A percentile compares a stretch with the other conserved stretches of the same genome.
phyloP scores from a whole-genome alignment of 53 echinoderm and acorn worm species.

The Patiria pectinifera region DNA sequence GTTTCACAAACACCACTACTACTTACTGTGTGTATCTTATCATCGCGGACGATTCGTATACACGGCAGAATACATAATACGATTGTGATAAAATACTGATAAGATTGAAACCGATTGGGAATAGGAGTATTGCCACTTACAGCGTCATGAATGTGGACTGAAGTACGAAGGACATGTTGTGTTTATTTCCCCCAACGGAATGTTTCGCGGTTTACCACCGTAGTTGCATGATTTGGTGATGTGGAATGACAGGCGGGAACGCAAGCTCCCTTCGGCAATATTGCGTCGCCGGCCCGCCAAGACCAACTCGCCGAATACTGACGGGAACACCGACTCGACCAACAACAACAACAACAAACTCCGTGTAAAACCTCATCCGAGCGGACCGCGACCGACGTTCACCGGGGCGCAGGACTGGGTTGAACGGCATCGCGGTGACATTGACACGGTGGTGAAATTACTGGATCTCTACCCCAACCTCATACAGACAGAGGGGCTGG shows the following conservation, averaged over 20 bases:
- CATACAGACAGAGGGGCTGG: slow-evolving; percentile 68
- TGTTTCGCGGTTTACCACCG: background rate
- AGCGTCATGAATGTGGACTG: background rate
- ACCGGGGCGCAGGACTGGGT: slow-evolving; percentile 83
- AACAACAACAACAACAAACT: slow-evolving; percentile 1
- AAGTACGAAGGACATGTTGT: background rate
- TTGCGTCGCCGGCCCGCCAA: slow-evolving; percentile 32
- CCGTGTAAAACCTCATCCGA: slow-evolving; percentile 25
- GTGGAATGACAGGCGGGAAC: slow-evolving; percentile 57
- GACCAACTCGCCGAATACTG: background rate
- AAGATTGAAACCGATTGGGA: background rate
- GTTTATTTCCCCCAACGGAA: background rate
- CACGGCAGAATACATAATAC: background rate
- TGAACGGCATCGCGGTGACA: slow-evolving; percentile 71
- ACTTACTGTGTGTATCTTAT: background rate
- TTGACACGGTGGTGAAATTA: slow-evolving; percentile 71
- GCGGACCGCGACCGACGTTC: slow-evolving; percentile 66
- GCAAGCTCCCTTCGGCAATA: slow-evolving; percentile 51
- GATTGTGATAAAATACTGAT: slow-evolving; percentile 1
- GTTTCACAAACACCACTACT: background rate
- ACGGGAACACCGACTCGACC: background rate
- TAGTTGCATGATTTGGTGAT: slow-evolving; percentile 23
- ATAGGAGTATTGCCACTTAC: background rate
- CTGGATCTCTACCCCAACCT: slow-evolving; percentile 82
- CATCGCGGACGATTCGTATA: background rate